Conservation (phyloP, 2,113 vertebrate genomes). For the Alosa alosa region DNA sequence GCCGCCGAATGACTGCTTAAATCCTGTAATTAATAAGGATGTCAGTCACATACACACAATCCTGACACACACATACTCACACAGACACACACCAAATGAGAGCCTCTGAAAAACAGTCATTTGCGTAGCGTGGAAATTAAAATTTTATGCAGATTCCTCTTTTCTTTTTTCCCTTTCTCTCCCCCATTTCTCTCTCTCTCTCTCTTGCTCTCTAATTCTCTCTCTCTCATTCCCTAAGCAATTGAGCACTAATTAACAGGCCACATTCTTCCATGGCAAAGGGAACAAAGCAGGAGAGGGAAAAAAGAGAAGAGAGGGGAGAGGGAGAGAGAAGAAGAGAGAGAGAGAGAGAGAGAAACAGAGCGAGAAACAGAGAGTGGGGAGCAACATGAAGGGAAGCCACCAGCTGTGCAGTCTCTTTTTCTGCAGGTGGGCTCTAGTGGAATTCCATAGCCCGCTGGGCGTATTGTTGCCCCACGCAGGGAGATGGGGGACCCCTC, state of each 20-base stretch:
- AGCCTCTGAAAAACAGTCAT: background rate
- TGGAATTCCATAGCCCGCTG: conserved; percentile 2
- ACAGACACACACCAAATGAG: background rate
- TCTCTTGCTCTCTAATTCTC: background rate
- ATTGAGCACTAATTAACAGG: conserved; percentile 28
- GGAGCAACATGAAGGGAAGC: background rate
- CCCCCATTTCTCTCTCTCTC: conserved; percentile 22
- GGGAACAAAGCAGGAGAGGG: conserved; percentile 37
- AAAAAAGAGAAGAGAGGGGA: background rate
- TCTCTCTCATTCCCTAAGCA: background rate
- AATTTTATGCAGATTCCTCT: background rate
- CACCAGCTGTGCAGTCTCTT: background rate
- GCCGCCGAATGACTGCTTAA: conserved; percentile 12
- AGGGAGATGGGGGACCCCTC: background rate
- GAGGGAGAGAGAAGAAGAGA: background rate
- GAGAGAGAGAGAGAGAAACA: background rate
- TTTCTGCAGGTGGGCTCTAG: conserved; percentile 21
- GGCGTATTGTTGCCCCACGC: conserved; percentile 14
- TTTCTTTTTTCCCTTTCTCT: background rate
- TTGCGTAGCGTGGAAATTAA: conserved; percentile 20
- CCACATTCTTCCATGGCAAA: conserved; percentile 49
- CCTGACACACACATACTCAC: background rate
- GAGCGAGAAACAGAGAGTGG: background rate
- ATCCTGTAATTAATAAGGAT: conserved; percentile 30
- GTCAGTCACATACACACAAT: background rate